Base-by-base conservation (phyloP, 2,797 vertebrate genomes). In the Enoplosus armatus region DNA sequence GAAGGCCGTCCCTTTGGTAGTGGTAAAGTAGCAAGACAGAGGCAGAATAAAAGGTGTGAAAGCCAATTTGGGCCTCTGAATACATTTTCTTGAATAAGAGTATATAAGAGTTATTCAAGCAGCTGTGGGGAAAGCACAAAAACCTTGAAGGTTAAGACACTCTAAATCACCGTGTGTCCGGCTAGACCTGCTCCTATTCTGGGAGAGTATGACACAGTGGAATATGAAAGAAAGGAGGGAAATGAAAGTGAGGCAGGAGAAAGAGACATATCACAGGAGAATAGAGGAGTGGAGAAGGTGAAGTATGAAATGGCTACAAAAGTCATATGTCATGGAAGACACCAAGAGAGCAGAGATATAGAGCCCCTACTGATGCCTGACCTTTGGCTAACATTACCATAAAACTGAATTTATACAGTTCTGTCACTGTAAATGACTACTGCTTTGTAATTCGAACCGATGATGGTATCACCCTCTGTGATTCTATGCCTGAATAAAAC, bases 351-450 rank as follows among this genome's bases (percentile, higher is more conserved):
- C 29, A 61, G 61, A 77, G 53, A 76, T 63, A 80, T 33, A n/a
- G 8, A 74, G n/a, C 10, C 41, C 56, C 56, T 26, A 37, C 39
- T 64, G 75, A 87, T 68, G 51, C 14, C 62, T 82, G 82, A 80
- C 82, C 82, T 88, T 90, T 82, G 50, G 43, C 56, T 56, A 60
- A 67, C 61, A 85, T 74, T 67, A 82, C 39, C 76, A 82, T 84
- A 50, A 81, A 86, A 79, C 35, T 72, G 59, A 41, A 88, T 79
- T 72, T 56, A 80, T 64, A 74, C 45, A 61, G 54, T 71, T 72
- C 35, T 72, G 68, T 83, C 39, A 58, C 61, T 73, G 41, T 55
- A 76, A 81, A 80, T 58, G 43, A 67, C 48, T 39, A 37, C 45
- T 56, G 62, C 62, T 45, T 79, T 80, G 67, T 39, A 71, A 80